Base-by-base conservation (phyloP, 92 coral and sea anemone genomes). In the Parazoanthus atlanticus region DNA sequence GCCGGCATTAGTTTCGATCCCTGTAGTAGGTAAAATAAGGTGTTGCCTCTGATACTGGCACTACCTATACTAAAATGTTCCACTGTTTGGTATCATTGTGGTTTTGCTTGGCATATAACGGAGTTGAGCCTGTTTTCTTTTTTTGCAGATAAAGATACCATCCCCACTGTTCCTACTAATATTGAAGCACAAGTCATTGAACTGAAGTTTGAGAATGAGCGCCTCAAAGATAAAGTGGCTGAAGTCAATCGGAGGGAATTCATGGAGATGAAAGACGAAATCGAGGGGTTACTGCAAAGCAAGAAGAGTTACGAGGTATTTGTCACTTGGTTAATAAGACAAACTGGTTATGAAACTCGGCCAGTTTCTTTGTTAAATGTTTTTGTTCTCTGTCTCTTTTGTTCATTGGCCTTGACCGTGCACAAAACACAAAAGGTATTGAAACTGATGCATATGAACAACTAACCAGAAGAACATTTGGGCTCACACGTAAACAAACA, bases 251-350 rank as follows among this genome's bases (percentile, higher is more conserved):
- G 88, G 8, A 83, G 40, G 46, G 94, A 93, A 76, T 88, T 81
- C 29, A 91, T 89, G 36, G 94, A 91, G 6, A 36, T 95, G 73
- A 89, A 89, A 67, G 94, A 93, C 54, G 85, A 84, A 29, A 91
- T 93, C 13, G 98, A 93, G 81, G 92, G 90, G 46, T 47, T 89
- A 11, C 76, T 85, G 90, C 84, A 89, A 29, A 79, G 93, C 34
- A 92, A 93, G 73, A 84, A 91, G 29, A 90, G 95, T 43, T 95
- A 93, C 71, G 95, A 93, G 94, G 98, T 95, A 81, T 72, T 74
- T 0, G 3, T 72, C 33, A 29, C 19, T 71, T 30, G 0, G 61
- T n/a, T 46, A 46, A 46, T 46, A 46, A 11, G 6, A 8, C 43
- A 8, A 46, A 8, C 49, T 46, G 49, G 49, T 8, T 1, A 9